phyloP scores from a whole-genome alignment of 92 coral and sea anemone species.

The Epizoanthus stellaris region DNA sequence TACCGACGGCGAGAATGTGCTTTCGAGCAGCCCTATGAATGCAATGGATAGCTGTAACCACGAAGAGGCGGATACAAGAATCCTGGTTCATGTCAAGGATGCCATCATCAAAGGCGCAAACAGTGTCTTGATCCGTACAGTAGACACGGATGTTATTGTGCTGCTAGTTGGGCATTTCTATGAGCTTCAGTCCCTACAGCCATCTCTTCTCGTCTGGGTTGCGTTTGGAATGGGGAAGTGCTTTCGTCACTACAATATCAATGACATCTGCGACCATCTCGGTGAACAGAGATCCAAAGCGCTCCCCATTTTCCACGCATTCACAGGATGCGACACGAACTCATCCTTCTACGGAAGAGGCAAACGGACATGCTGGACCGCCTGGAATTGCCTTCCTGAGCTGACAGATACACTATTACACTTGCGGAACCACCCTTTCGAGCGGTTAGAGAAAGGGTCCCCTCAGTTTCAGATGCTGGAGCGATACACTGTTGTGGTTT shows the following conservation, averaged over 20 bases:
- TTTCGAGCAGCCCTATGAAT: not conserved
- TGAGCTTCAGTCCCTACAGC: not conserved
- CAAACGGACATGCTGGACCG: not conserved
- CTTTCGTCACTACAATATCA: not conserved
- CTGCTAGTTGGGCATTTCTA: conserved; percentile 11
- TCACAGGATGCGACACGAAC: conserved; percentile 17
- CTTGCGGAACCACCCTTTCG: too few relatives aligned
- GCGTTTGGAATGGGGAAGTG: not conserved
- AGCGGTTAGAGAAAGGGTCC: not conserved
- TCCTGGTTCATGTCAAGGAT: conserved; percentile 7
- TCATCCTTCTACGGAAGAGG: conserved; percentile 9
- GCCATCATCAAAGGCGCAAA: conserved; percentile 15
- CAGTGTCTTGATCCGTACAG: conserved; percentile 2
- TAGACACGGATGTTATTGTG: conserved; percentile 15
- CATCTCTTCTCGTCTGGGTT: not conserved
- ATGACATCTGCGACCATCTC: not conserved
- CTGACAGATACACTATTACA: not conserved
- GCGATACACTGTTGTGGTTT: not conserved
- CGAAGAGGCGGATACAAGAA: conserved; percentile 18
- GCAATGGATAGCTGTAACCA: conserved; percentile 20
- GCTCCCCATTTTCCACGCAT: not conserved
- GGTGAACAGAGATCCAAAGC: not conserved
- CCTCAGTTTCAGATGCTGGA: conserved; percentile 3
- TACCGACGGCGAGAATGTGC: not conserved
- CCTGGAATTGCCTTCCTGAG: not conserved